Evolutionary conservation across 1,140 invertebrate species (phyloP).

Genomic region (Ditylenchus dipsaci): DNA sequence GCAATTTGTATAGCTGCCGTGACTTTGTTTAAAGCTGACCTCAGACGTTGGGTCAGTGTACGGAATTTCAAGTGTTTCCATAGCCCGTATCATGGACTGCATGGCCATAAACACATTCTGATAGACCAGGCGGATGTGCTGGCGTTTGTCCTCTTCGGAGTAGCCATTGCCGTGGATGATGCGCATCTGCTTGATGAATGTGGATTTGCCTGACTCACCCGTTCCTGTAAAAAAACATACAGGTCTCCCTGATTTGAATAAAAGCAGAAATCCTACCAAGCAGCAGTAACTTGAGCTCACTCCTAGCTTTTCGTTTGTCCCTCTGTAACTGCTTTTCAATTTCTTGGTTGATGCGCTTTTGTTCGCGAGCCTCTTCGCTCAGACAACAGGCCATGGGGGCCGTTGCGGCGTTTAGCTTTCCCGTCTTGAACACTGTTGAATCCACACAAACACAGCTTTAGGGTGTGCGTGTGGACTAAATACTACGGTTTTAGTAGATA

Average conservation of each 20-base stretch:
- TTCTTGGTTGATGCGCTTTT: conserved; percentile 99
- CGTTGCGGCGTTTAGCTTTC: neutral
- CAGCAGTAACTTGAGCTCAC: conserved; percentile 94
- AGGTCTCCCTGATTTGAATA: too few relatives aligned
- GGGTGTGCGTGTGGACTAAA: neutral
- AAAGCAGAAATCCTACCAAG: conserved; percentile 70
- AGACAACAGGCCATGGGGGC: conserved; percentile 95
- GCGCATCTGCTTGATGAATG: conserved; percentile 99
- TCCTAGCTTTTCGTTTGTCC: conserved; percentile 95
- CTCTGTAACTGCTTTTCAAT: conserved; percentile 96
- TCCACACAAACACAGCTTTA: neutral
- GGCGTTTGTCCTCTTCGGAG: conserved; percentile 94
- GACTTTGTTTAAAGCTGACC: conserved; percentile 61
- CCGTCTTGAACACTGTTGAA: neutral
- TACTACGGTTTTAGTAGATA: neutral
- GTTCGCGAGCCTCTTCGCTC: conserved; percentile 98
- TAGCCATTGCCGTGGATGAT: conserved; percentile 99
- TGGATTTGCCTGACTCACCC: conserved; percentile 95
- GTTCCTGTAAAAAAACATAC: conserved; percentile 69
- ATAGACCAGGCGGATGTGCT: conserved; percentile 96
- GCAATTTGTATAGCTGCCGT: too few relatives aligned
- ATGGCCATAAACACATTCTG: conserved; percentile 99
- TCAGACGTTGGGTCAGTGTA: conserved; percentile 81
- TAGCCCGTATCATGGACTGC: conserved; percentile 87
- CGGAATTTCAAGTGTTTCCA: conserved; percentile 94